Conservation (phyloP, 2,888 invertebrate species). For the Eupithecia dodoneata region DNA sequence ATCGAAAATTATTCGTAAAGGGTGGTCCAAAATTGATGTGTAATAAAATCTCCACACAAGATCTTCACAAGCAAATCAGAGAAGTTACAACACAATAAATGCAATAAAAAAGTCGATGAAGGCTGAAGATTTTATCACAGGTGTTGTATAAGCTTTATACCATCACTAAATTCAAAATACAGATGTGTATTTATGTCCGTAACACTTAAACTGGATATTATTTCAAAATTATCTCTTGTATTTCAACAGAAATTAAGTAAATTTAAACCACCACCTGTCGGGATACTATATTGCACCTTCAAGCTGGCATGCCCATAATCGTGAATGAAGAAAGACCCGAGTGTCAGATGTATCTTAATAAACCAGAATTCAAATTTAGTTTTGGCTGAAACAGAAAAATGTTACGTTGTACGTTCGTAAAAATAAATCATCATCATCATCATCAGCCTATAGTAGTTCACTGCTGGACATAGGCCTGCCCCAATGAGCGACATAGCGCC, state of each 20-base stretch:
- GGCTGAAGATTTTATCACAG: background rate
- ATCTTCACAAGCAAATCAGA: background rate
- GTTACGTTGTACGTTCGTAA: no score
- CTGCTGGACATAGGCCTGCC: no score
- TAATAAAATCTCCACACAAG: background rate
- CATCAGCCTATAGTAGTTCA: no score
- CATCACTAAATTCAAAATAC: background rate
- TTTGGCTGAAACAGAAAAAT: background rate
- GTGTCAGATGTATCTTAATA: background rate
- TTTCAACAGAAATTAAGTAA: background rate
- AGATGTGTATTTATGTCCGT: background rate
- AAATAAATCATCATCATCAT: no score
- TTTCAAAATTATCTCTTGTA: background rate
- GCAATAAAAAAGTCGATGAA: background rate
- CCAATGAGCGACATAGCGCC: no score
- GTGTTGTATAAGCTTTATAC: background rate
- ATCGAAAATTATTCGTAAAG: background rate
- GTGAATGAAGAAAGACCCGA: no score
- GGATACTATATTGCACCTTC: no score
- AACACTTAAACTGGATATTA: background rate
- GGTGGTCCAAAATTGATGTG: background rate
- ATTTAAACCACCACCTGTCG: no score
- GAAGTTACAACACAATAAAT: background rate
- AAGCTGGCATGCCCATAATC: no score
- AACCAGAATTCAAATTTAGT: background rate